Conservation (phyloP, 2,888 invertebrate genomes). For the Chironomus riparius region DNA sequence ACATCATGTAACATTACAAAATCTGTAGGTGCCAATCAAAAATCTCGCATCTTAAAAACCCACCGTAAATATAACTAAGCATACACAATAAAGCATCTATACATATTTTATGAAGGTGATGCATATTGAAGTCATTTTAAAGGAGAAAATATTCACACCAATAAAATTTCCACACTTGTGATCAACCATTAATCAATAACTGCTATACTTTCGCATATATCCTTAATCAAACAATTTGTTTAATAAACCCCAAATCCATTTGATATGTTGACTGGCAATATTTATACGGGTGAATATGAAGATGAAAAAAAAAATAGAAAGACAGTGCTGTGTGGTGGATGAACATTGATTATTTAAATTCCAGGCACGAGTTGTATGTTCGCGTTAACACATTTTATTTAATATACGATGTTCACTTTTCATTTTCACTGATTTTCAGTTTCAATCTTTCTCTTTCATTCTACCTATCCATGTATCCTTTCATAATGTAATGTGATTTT, state of each 20-base stretch:
- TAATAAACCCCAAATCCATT: neutral
- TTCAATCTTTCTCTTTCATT: no score
- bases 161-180: no score
- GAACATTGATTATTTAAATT: constrained; percentile 23
- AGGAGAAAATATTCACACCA: no score
- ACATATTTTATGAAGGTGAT: no score
- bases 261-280: neutral
- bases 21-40: constrained; percentile 24
- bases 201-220: neutral
- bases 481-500: neutral
- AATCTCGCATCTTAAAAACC: neutral
- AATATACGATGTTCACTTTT: constrained; percentile 10
- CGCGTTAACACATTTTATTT: constrained; percentile 20
- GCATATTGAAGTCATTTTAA: no score
- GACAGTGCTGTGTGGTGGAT: neutral
- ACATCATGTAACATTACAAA: neutral
- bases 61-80: neutral
- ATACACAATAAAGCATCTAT: no score
- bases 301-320: neutral
- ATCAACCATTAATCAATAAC: no score
- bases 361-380: constrained; percentile 1
- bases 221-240: neutral
- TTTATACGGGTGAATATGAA: neutral
- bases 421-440: neutral
- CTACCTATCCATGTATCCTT: no score